These are phyloP conservation scores for Perizoma flavofasciatum DNA, from an alignment of 2,888 invertebrate species.

Conservation along the genomic window DNA sequence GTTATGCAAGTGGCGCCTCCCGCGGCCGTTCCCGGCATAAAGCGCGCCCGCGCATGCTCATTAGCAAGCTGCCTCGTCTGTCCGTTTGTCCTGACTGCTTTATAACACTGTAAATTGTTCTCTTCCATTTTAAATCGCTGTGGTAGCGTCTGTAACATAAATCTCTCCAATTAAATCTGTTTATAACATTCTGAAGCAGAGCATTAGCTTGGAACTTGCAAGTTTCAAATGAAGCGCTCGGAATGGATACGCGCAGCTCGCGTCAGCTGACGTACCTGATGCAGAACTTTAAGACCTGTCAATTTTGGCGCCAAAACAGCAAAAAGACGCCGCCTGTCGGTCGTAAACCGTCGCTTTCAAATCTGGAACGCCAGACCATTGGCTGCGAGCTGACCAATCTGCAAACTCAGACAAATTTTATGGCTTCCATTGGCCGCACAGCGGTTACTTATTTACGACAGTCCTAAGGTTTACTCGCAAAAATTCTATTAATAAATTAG, in stretches of 20 bases:
- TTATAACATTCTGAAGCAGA: slow-evolving; percentile 27
- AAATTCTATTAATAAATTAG: slow-evolving; percentile 83
- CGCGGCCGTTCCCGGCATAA: slow-evolving; percentile 41
- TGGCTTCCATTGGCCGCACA: slow-evolving; percentile 70
- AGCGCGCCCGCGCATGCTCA: slow-evolving; percentile 54
- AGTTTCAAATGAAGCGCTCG: slow-evolving; percentile 18
- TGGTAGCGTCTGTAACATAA: slow-evolving; percentile 39
- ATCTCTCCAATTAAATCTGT: slow-evolving; percentile 36
- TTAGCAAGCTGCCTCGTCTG: slow-evolving; percentile 50
- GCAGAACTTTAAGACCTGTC: slow-evolving; percentile 53
- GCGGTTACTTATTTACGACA: slow-evolving; percentile 80
- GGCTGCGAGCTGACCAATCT: slow-evolving; percentile 72
- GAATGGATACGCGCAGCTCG: slow-evolving; percentile 3
- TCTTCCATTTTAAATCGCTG: slow-evolving; percentile 47
- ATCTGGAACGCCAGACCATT: slow-evolving; percentile 72
- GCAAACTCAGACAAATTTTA: slow-evolving; percentile 72
- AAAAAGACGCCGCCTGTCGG: slow-evolving; percentile 73
- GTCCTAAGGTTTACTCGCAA: slow-evolving; percentile 78
- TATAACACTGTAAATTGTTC: slow-evolving; percentile 68
- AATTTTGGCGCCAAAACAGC: slow-evolving; percentile 82
- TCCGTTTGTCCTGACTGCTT: slow-evolving; percentile 61
- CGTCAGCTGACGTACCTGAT: slow-evolving; percentile 30
- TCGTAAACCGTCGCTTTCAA: slow-evolving; percentile 82
- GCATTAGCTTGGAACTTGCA: slow-evolving; percentile 13
- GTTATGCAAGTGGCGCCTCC: slow-evolving; percentile 41